Evolutionary conservation across 2,797 vertebrate species (phyloP), one percentile per base, ranked within the genome.

Genomic region (Takifugu rubripes): DNA sequence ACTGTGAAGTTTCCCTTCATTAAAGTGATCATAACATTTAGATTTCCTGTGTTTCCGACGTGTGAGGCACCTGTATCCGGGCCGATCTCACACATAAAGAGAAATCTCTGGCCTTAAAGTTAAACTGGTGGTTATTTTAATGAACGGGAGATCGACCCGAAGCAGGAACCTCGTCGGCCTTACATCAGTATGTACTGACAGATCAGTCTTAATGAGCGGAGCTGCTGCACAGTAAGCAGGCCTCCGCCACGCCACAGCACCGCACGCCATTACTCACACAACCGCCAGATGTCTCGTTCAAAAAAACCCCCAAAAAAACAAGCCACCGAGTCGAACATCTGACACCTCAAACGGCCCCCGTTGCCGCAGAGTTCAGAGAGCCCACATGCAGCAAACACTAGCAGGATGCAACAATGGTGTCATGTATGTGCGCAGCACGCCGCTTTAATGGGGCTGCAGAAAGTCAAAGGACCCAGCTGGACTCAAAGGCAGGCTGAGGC

Each of bases 51-150:
- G 56, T 63, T 43, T 51, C 54, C 80, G 73, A 77, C 43, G 50
- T 66, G 54, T 46, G 24, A 36, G 51, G 56, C 90, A 90, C 88
- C 87, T 90, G 88, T 80, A 83, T 89, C 87, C 88, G 90, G 85
- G 58, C 40, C 47, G 25, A 6, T 26, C 27, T 59, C 40, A 51
- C 42, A 74, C 36, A 40, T 11, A 14, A 40, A 3, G 36, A 40
- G 36, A 40, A 10, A 40, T 40, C 4, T 40, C 4, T 4, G 27
- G 36, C 11, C 10, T 40, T 40, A 12, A 40, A 15, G 1, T 45
- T 57, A 4, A 24, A 52, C 48, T 61, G 64, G 50, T 36, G 6
- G 15, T 25, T 56, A n/a, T 25, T 17, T 26, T 31, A 36, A 46
- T 44, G 0, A 44, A 26, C 6, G 14, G 24, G 11, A 4, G 16